These are phyloP conservation scores for Brachionus plicatilis DNA, from an alignment of 1,140 invertebrate genomes.

Conservation along the genomic window DNA sequence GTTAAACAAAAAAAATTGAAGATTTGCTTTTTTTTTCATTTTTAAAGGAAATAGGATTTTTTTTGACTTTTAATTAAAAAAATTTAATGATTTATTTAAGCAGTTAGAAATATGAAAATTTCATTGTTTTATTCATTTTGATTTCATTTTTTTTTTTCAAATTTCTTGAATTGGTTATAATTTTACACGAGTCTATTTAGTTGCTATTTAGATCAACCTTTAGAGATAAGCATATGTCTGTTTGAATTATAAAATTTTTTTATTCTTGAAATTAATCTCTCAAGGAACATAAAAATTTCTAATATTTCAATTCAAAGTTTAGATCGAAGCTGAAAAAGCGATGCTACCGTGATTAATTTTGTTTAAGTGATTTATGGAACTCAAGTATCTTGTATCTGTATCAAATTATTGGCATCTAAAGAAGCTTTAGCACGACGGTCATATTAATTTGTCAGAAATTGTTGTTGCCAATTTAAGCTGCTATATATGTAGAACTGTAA, in stretches of 20 bases:
- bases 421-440: background rate
- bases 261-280: background rate
- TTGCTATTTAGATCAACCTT: background rate
- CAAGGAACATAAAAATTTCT: background rate
- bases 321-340: background rate
- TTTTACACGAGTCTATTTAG: no score
- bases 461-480: background rate
- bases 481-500: background rate
- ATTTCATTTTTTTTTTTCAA: background rate
- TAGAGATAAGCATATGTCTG: background rate
- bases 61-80: constrained; percentile 2
- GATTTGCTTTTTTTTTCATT: background rate
- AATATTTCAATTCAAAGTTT: background rate
- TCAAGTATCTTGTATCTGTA: background rate
- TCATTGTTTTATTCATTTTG: background rate
- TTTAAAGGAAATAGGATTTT: background rate
- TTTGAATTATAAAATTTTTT: background rate
- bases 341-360: background rate
- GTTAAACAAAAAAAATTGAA: background rate
- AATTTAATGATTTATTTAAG: background rate
- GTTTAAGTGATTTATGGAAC: background rate
- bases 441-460: background rate
- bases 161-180: background rate
- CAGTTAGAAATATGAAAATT: background rate
- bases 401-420: background rate